Evolutionary conservation across 2,797 vertebrate genomes (phyloP), one percentile per base, ranked within the genome.

Genomic region (Buphagus erythrorhynchus): DNA sequence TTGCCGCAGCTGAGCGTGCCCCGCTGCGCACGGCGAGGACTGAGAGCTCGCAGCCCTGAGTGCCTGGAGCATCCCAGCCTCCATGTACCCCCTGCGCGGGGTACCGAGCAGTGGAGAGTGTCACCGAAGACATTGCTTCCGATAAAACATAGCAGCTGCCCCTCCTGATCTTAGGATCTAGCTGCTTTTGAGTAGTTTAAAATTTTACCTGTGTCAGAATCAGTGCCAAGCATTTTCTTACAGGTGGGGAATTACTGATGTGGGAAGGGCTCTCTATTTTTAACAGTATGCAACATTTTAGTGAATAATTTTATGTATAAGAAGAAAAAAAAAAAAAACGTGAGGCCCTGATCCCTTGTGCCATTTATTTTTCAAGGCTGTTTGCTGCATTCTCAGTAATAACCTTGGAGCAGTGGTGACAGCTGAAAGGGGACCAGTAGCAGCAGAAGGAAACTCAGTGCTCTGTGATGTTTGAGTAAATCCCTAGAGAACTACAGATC

Each of bases 1-100:
- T 54, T 36, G 0, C 0, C 1, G 5, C 16, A 2, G 2, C 35
- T 7, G n/a, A 2, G 4, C 1, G 62, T 46, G 26, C 25, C 24
- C 28, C 4, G 1, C 16, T 28, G 21, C 22, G 54, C 12, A 0
- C 6, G 6, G 48, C 0, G 1, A 16, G 14, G 3, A 1, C 45
- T 7, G 40, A 16, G 29, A 19, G 8, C 6, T 4, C 3, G 13
- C 43, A 31, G 61, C 21, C 10, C 55, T 4, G 12, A 18, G 12
- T 3, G 11, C 33, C 43, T 1, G 0, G 69, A 57, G 51, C 57
- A 12, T 22, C 51, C 62, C 51, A 8, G 11, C 11, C 43, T n/a
- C 0, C 9, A 5, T 18, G 5, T 4, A 0, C 4, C 1, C 31
- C n/a, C 33, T 55, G 33, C 22, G 12, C 33, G 3, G 19, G 4